A percentile compares a stretch with the other conserved stretches of the same genome.
Conservation (phyloP, 2,797 vertebrate genomes). For the Pangasius macronema region DNA sequence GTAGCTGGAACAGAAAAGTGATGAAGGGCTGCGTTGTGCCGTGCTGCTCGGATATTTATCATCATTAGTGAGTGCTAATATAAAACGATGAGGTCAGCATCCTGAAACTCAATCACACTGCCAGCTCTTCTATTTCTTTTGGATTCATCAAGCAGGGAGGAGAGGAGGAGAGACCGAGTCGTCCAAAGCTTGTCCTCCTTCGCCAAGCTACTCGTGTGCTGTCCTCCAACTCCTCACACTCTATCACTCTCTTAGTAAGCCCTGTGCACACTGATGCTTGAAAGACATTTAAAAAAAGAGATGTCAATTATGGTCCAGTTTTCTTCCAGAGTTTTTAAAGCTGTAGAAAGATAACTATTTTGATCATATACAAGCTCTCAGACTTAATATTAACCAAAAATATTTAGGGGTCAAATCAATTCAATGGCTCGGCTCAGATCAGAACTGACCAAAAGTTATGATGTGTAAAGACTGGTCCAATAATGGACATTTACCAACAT, state of each 20-base stretch:
- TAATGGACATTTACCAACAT: conserved; percentile 36
- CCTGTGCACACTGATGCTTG: not conserved
- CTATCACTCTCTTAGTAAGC: conserved; percentile 17
- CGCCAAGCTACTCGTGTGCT: conserved; percentile 43
- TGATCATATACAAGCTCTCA: not conserved
- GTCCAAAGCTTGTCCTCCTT: conserved; percentile 53
- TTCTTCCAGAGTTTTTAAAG: not conserved
- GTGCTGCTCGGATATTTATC: conserved; percentile 44
- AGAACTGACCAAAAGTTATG: not conserved
- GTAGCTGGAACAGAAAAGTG: conserved; percentile 16
- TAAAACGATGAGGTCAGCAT: conserved; percentile 55
- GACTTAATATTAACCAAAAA: not conserved
- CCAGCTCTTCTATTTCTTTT: conserved; percentile 45
- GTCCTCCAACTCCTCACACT: conserved; percentile 29
- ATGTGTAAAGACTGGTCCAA: not conserved
- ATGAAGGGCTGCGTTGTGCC: conserved; percentile 21
- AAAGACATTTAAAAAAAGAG: not conserved
- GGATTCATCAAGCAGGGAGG: conserved; percentile 29
- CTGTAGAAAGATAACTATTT: not conserved
- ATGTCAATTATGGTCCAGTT: not conserved
- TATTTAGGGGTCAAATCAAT: not conserved
- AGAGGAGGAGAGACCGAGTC: conserved; percentile 14
- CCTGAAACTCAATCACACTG: conserved; percentile 36
- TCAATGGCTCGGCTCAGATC: not conserved
- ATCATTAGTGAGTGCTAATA: conserved; percentile 51